These are phyloP conservation scores for Acrocephalus kingi DNA, from an alignment of 2,113 vertebrate genomes.

Conservation along the genomic window DNA sequence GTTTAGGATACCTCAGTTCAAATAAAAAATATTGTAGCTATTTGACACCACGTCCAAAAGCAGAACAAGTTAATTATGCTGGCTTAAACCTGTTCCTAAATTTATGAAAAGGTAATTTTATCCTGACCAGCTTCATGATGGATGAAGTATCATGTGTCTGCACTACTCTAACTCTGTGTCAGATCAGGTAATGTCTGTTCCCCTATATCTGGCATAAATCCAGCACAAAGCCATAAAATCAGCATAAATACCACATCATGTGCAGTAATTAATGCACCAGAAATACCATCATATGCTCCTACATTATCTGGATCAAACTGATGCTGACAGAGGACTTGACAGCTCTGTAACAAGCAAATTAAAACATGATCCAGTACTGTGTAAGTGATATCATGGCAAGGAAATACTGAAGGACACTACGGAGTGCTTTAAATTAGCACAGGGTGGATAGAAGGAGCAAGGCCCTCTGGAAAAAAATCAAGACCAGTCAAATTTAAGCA, in stretches of 20 bases:
- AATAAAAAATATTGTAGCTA: not conserved
- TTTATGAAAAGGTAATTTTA: conserved; percentile 36
- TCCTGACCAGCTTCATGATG: not conserved
- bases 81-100: conserved; percentile 7
- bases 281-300: not conserved
- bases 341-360: not conserved
- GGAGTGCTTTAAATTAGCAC: not conserved
- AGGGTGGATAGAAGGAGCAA: not conserved
- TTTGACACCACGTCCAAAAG: not conserved
- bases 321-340: not conserved
- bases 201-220: not conserved
- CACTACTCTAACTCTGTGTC: not conserved
- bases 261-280: not conserved
- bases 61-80: not conserved
- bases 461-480: not conserved
- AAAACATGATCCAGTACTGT: not conserved
- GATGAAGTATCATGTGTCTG: not conserved
- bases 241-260: not conserved
- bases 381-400: not conserved
- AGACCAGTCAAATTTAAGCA: not conserved
- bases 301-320: not conserved
- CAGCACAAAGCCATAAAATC: conserved; percentile 2
- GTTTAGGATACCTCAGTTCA: not conserved
- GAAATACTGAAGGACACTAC: not conserved
- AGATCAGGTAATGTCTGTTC: not conserved